Conservation (phyloP, 2,113 vertebrate species). For the Pedionomus torquatus region DNA sequence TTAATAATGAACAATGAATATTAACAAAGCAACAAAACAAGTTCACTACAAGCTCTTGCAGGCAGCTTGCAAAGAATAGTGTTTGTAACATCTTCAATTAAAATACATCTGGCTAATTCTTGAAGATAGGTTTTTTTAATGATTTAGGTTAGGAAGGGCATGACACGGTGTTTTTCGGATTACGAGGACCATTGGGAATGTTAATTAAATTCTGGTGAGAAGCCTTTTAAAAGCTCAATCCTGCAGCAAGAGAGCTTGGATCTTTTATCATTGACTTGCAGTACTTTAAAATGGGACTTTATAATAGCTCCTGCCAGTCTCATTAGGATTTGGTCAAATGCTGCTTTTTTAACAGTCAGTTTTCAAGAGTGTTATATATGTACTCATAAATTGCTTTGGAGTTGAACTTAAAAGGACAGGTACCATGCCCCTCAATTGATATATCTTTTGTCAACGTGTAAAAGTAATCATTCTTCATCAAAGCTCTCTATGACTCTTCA, state of each 20-base stretch:
- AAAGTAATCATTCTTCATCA: not conserved
- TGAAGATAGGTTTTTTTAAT: not conserved
- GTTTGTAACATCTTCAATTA: not conserved
- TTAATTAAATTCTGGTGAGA: constrained; percentile 41
- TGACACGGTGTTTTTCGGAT: not conserved
- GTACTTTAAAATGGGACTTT: not conserved
- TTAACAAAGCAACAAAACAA: not conserved
- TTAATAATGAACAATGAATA: not conserved
- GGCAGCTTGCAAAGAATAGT: not conserved
- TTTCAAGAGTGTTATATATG: not conserved
- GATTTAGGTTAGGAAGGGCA: not conserved
- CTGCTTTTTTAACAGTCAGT: not conserved
- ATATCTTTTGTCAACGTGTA: accelerated
- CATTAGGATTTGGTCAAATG: not conserved
- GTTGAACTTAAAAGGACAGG: not conserved
- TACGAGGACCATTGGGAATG: not conserved
- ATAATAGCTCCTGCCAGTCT: not conserved
- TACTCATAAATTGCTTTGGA: not conserved
- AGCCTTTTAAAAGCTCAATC: not conserved
- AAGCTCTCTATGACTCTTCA: not conserved
- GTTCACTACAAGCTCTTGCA: not conserved
- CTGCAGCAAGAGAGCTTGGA: not conserved
- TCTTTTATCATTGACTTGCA: not conserved
- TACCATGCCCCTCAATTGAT: not conserved
- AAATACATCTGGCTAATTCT: not conserved